Evolutionary conservation across 1,140 invertebrate genomes (phyloP).

Genomic region (Heliothis subflexa): DNA sequence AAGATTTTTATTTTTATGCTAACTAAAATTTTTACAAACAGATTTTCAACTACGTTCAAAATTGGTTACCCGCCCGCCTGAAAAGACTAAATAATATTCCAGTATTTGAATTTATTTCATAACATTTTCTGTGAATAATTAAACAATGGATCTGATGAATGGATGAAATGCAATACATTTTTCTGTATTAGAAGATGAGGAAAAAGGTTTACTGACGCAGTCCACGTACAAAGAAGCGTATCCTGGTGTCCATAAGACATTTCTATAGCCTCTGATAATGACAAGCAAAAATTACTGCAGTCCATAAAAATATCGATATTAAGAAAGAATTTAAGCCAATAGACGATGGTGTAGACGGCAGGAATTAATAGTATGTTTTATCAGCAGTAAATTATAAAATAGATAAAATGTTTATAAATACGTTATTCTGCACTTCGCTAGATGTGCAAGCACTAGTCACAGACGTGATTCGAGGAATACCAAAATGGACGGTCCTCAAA

Average conservation of each 20-base stretch:
- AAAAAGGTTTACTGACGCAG: not conserved
- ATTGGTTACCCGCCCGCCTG: no score
- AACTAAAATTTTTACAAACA: no score
- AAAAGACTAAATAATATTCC: no score
- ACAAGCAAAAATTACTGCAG: not conserved
- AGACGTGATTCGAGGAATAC: not conserved
- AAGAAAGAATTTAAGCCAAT: not conserved
- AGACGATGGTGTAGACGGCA: not conserved
- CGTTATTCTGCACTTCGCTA: not conserved
- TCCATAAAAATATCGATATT: not conserved
- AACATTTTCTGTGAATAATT: no score
- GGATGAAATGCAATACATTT: no score
- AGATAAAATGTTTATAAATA: constrained; percentile 18
- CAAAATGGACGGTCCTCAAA: not conserved
- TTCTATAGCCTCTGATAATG: not conserved
- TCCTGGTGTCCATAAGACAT: not conserved
- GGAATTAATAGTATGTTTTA: constrained; percentile 8
- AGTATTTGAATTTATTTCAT: no score
- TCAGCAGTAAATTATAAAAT: constrained; percentile 15
- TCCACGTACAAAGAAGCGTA: not conserved
- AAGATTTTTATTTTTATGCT: no score
- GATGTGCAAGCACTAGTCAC: not conserved
- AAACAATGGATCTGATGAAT: no score
- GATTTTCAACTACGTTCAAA: no score
- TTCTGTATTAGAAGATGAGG: not conserved